Conservation (phyloP, 2,888 invertebrate genomes). For the Thymelicus acteon region DNA sequence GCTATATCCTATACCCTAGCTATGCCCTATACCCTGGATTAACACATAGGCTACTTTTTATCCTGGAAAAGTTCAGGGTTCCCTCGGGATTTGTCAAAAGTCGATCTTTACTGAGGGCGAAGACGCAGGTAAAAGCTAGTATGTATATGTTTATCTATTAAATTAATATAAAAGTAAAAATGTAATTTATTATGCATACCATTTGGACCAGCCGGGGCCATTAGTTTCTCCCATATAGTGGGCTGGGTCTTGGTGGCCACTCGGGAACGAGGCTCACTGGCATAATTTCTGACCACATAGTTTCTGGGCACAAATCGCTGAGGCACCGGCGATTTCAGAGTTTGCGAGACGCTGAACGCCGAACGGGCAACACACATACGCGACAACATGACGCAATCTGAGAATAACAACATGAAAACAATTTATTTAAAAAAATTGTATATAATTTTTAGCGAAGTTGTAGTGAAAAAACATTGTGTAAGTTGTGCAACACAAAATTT, state of each 20-base stretch:
- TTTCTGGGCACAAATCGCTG: conserved; percentile 76
- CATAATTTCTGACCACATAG: conserved; percentile 82
- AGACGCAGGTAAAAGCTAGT: no score
- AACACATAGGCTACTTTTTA: neutral
- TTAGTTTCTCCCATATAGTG: conserved; percentile 88
- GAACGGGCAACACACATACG: conserved; percentile 76
- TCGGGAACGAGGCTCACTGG: conserved; percentile 78
- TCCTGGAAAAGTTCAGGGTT: no score
- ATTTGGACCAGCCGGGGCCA: conserved; percentile 91
- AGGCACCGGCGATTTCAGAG: conserved; percentile 71
- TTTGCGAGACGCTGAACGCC: conserved; percentile 62
- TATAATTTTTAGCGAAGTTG: no score
- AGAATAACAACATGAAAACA: conserved; percentile 16
- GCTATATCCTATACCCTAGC: no score
- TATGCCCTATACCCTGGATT: no score
- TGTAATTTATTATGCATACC: conserved; percentile 71
- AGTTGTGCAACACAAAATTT: conserved; percentile 12
- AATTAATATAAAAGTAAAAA: no score
- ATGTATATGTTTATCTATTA: no score
- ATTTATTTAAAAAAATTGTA: no score
- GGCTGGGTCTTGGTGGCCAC: conserved; percentile 74
- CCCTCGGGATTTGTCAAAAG: no score
- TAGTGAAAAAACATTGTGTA: neutral
- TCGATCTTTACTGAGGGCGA: no score
- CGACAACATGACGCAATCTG: conserved; percentile 77